Conservation (phyloP, 1,140 invertebrate genomes). For the Phenacoccus solenopsis region DNA sequence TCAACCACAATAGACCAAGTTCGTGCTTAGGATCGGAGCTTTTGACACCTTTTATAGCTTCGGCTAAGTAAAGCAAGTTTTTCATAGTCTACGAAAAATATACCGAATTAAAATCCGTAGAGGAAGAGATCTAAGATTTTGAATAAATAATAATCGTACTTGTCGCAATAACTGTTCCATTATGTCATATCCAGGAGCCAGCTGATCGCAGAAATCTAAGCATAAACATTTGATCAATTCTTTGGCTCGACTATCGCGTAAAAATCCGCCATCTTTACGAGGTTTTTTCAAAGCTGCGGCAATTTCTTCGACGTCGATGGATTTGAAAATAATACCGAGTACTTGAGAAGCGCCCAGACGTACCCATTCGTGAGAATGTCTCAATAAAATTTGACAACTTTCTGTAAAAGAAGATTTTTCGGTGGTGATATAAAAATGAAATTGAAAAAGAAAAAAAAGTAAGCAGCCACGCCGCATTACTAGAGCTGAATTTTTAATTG, state of each 20-base stretch:
- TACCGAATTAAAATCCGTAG: background rate
- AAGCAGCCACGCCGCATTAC: background rate
- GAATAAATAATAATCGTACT: constrained; percentile 20
- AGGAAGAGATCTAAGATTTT: background rate
- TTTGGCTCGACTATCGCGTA: constrained; percentile 12
- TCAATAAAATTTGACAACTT: constrained; percentile 39
- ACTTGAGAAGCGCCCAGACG: constrained; percentile 59
- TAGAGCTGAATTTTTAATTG: no score
- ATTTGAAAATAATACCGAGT: constrained; percentile 52
- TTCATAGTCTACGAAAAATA: constrained; percentile 40
- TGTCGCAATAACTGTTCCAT: constrained; percentile 33
- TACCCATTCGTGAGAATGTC: constrained; percentile 57
- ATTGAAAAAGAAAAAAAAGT: background rate
- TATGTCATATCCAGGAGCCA: constrained; percentile 35
- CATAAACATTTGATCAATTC: constrained; percentile 24
- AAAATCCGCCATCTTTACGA: constrained; percentile 6
- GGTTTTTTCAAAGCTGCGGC: constrained; percentile 25
- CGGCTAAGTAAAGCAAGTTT: constrained; percentile 54
- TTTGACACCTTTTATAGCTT: constrained; percentile 34
- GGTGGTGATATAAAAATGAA: background rate
- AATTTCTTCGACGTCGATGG: constrained; percentile 46
- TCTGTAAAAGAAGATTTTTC: constrained; percentile 29
- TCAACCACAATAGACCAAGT: constrained; percentile 48
- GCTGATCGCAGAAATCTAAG: constrained; percentile 29
- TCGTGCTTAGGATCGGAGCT: constrained; percentile 30